Conservation (phyloP, 1,140 invertebrate genomes). For the Parapsyche elsis region DNA sequence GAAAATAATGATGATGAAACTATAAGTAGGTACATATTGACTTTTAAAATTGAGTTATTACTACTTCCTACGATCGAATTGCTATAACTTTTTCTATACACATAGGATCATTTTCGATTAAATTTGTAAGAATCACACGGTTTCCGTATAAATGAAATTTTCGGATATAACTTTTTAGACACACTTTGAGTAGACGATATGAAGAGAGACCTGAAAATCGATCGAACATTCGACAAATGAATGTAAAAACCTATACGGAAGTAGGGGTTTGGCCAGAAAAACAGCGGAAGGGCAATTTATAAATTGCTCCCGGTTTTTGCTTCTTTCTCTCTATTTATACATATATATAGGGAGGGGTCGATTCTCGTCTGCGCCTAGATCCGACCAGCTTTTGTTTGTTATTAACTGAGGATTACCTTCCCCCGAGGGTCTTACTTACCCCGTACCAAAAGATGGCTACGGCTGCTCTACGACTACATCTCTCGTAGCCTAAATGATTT, state of each 20-base stretch:
- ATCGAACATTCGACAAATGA: conserved; percentile 1
- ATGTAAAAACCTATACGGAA: too few species aligned
- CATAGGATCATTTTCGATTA: too few species aligned
- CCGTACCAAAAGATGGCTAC: conserved; percentile 38
- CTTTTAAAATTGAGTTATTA: too few species aligned
- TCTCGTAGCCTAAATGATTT: conserved; percentile 53
- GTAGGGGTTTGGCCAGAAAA: background rate
- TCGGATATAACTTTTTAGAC: too few species aligned
- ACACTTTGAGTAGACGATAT: background rate
- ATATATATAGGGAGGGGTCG: conserved; percentile 18
- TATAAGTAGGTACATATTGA: too few species aligned
- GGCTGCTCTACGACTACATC: conserved; percentile 27
- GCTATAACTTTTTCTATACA: too few species aligned
- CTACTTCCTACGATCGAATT: too few species aligned
- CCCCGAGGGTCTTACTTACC: conserved; percentile 50
- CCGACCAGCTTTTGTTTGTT: conserved; percentile 54
- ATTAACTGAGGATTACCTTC: conserved; percentile 56
- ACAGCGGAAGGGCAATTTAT: conserved; percentile 34
- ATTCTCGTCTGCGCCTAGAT: conserved; percentile 27
- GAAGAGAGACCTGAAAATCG: background rate
- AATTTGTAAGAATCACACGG: too few species aligned
- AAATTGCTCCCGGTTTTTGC: conserved; percentile 39
- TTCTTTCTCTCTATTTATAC: conserved; percentile 10
- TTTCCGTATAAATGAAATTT: too few species aligned
- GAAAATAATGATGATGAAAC: too few species aligned